Evolutionary conservation across 1,140 invertebrate species (phyloP), one percentile per base, ranked within the genome.

Genomic region (Druon quercuslanigerum): DNA sequence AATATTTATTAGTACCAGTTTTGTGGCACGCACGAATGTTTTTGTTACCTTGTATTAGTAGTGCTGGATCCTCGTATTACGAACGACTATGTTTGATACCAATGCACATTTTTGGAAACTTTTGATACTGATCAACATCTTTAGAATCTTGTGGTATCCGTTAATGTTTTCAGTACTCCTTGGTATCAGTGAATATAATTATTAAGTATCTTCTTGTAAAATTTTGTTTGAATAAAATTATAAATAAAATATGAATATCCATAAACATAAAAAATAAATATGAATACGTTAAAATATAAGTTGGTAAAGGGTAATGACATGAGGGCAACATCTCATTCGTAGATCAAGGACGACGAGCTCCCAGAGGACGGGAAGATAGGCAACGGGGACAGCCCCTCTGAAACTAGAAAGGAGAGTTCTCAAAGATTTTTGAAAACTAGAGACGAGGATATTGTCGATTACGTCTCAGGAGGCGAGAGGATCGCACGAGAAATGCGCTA

Each of bases 401-500:
- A 91, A 87, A 92, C 85, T 78, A 91, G 85, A 75, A 92, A 92
- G 79, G 93, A 94, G 79, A 93, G 92, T 50, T 92, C 91, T 0
- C 92, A 94, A 66, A 92, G 91, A 83, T 92, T 87, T 76, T 40
- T 85, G 0, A 90, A 90, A 76, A 86, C 82, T 73, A 80, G 89
- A 72, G 94, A 96, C 82, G 95, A 96, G 87, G 94, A 95, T 83
- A 92, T 95, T 80, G 95, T 96, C 25, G 95, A 96, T 84, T 95
- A 96, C 87, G 91, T 96, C 84, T 94, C 94, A 79, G 94, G 95
- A 84, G 95, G 95, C 71, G 93, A 95, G 85, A 93, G 94, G 79
- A 92, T 96, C 71, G 94, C 93, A 73, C 94, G 95, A 86, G 95
- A 96, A 85, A 94, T 96, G 93, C 93, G 94, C 82, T 96, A 95